Evolutionary conservation across 2,797 vertebrate species (phyloP).

Genomic region (Spondyliosoma cantharus): DNA sequence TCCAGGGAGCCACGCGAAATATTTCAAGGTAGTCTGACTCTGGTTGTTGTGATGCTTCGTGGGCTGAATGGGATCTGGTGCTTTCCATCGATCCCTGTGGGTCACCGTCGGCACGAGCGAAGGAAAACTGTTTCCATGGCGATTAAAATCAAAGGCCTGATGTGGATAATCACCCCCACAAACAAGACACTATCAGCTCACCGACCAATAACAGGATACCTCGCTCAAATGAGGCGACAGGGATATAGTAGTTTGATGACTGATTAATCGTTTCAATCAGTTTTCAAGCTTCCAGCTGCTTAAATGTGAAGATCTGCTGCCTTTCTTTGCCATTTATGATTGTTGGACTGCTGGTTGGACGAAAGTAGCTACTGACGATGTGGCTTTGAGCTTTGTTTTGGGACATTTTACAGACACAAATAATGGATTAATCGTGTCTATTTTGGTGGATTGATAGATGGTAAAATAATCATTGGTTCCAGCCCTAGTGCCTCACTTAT

Average conservation of each 20-base stretch:
- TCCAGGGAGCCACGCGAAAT: background rate
- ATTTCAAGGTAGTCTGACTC: background rate
- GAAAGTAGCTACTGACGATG: no score
- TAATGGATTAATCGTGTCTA: no score
- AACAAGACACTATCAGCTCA: constrained; percentile 2
- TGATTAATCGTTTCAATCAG: no score
- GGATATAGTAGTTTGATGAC: background rate
- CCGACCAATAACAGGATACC: background rate
- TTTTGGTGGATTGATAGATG: no score
- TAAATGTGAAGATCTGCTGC: no score
- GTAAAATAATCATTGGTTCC: no score
- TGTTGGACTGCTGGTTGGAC: no score
- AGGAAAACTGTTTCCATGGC: constrained; percentile 43
- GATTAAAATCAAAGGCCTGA: constrained; percentile 33
- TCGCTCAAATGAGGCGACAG: background rate
- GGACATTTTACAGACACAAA: no score
- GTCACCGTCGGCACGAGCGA: background rate
- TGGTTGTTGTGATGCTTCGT: background rate
- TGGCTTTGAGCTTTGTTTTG: no score
- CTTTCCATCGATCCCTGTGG: constrained; percentile 22
- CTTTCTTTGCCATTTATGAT: no score
- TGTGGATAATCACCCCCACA: constrained; percentile 3
- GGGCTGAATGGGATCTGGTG: background rate
- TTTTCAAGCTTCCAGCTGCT: no score
- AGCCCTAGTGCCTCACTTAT: no score